Percentiles rank a stretch among this genome's conserved stretches.
Evolutionary conservation across 2,797 vertebrate species (phyloP).

Genomic region (Thamnophis elegans): DNA sequence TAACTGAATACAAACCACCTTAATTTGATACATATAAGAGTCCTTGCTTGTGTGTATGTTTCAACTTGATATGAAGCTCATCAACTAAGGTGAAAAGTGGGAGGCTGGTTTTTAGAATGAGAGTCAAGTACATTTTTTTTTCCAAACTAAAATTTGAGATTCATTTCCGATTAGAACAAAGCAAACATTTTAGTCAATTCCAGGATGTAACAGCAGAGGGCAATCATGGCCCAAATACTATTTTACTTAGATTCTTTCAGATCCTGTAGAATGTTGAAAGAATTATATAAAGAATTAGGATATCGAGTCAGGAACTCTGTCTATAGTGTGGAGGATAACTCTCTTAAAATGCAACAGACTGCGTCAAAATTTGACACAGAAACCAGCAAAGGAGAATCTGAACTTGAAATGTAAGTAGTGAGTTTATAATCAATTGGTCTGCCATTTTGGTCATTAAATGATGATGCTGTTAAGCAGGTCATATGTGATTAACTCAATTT

Average conservation of each 20-base stretch:
- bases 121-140: neutral
- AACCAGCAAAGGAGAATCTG: neutral
- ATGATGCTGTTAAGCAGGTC: neutral
- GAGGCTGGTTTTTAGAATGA: neutral
- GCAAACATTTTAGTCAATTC: neutral
- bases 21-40: neutral
- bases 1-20: neutral
- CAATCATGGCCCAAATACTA: neutral
- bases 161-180: neutral
- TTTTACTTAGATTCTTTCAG: neutral
- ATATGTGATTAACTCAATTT: neutral
- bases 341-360: neutral
- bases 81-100: neutral
- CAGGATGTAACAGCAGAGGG: constrained; percentile 23
- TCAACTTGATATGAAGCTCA: neutral
- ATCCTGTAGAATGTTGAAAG: neutral
- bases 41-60: neutral
- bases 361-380: neutral
- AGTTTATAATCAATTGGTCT: neutral
- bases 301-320: neutral
- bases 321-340: neutral
- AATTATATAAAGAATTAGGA: neutral
- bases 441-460: neutral
- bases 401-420: neutral
- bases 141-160: neutral